Base-by-base conservation (phyloP, 2,888 invertebrate species). In the Fragum fragum region DNA sequence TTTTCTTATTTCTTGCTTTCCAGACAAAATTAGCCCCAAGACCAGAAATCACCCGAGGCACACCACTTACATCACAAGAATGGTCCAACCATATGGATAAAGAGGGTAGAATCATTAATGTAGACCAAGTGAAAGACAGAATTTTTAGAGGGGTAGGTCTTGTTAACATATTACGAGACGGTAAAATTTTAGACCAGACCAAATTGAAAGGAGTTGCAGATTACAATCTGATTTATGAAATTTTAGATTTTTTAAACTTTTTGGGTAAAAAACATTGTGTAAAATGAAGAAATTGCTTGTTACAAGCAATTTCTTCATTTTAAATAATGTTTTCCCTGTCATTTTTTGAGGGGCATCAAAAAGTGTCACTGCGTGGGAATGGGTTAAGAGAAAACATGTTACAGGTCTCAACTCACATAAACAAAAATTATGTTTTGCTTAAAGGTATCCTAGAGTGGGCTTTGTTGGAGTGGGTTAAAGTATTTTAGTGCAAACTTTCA, bases 131-230 rank as follows among this genome's bases (percentile, higher is more conserved):
- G 0, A 97, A 97, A 94, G 96, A 97, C 91, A 96, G 97, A 66
- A 97, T 99, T 92, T 99, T 99, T 94, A 96, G 97, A 95, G 99
- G 99, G 92, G 98, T 97, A 94, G 95, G 96, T 53, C n/a, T n/a
- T n/a, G n/a, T 52, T 52, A 52, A n/a, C 52, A 7, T n/a, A 18
- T n/a, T 14, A 14, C 53, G 7, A 18, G n/a, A 18, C 3, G 14
- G 7, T 1, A 53, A 53, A 53, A 5, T 14, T 5, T n/a, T 53
- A 53, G 53, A 53, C 53, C n/a, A 9, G 14, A 1, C 53, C 53
- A 53, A 6, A 53, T 23, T 18, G 53, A n/a, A 53, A 53, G 1
- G 2, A 7, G n/a, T 18, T 53, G n/a, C n/a, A 53, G 53, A 53
- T n/a, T n/a, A n/a, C n/a, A n/a, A n/a, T n/a, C n/a, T n/a, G n/a